phyloP scores from a whole-genome alignment of 2,113 vertebrate species.

The Lycocorax pyrrhopterus region DNA sequence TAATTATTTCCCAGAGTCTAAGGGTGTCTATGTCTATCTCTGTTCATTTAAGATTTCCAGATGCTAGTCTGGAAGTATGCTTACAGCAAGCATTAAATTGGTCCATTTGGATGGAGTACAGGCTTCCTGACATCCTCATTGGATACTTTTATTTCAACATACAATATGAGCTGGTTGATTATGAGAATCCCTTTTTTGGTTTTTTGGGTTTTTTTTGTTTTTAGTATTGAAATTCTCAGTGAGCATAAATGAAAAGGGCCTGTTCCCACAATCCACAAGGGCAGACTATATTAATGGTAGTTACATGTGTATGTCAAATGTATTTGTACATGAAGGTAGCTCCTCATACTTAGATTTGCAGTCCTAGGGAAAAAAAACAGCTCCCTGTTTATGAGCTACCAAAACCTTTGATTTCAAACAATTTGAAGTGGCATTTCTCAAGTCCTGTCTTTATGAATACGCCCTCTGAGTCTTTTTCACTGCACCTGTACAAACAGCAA shows the following conservation, averaged over 20 bases:
- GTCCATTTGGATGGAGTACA: conserved; percentile 18
- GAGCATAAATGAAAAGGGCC: neutral
- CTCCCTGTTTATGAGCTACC: conserved; percentile 25
- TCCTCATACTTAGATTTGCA: conserved; percentile 15
- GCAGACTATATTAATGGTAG: neutral
- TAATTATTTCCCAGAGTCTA: conserved; percentile 35
- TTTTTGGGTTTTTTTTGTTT: neutral
- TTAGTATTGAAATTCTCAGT: neutral
- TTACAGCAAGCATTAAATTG: conserved; percentile 25
- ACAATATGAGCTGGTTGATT: neutral
- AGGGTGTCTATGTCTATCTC: conserved; percentile 42
- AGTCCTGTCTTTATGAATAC: conserved; percentile 38
- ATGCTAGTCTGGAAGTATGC: conserved; percentile 32
- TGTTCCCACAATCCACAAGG: neutral
- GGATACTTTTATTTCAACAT: neutral
- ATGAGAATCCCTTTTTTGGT: neutral
- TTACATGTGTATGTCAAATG: neutral
- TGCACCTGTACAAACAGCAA: conserved; percentile 72
- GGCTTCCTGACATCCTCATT: conserved; percentile 10
- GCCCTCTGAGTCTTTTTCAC: conserved; percentile 32
- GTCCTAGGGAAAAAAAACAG: neutral
- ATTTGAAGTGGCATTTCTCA: conserved; percentile 52
- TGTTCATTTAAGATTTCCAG: conserved; percentile 54
- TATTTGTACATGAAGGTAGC: neutral
- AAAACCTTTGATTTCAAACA: conserved; percentile 56